Percentiles rank a stretch among this genome's conserved stretches.
These are phyloP conservation scores for Meloe dianella DNA, from an alignment of 2,888 invertebrate genomes.

Conservation along the genomic window DNA sequence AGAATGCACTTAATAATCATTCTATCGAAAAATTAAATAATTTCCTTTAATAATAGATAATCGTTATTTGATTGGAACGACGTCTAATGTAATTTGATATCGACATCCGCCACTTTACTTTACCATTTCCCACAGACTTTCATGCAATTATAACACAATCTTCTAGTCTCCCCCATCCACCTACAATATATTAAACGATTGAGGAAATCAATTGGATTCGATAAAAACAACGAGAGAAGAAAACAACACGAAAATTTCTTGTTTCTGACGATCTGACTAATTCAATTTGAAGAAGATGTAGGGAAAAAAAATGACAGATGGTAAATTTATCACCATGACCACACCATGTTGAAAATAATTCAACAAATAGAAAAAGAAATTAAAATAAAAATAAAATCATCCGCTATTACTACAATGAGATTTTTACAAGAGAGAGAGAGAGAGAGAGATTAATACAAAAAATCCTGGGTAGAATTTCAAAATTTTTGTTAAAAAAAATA, in stretches of 20 bases:
- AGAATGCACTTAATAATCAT: neutral
- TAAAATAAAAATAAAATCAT: neutral
- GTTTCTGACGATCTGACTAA: neutral
- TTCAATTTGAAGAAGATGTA: neutral
- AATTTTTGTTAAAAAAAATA: constrained; percentile 8
- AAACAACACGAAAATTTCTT: neutral
- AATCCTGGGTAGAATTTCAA: neutral
- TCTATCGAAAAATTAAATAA: neutral
- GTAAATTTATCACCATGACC: neutral
- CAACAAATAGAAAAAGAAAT: neutral
- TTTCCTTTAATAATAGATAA: constrained; percentile 10
- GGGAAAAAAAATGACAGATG: neutral
- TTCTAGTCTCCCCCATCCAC: neutral
- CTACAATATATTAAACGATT: constrained; percentile 3
- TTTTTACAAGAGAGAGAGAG: no score
- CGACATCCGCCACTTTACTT: constrained; percentile 4
- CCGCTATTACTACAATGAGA: neutral
- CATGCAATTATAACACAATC: constrained; percentile 12
- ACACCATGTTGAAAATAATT: neutral
- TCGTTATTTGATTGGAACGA: neutral
- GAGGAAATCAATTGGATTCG: neutral
- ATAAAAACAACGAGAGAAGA: neutral
- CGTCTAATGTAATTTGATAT: constrained; percentile 12
- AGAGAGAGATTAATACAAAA: neutral
- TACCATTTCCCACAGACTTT: constrained; percentile 11